Percentiles rank a stretch among this genome's conserved stretches.
These are phyloP conservation scores for Halcyon malimbica DNA, from an alignment of 2,113 vertebrate species.

Conservation along the genomic window DNA sequence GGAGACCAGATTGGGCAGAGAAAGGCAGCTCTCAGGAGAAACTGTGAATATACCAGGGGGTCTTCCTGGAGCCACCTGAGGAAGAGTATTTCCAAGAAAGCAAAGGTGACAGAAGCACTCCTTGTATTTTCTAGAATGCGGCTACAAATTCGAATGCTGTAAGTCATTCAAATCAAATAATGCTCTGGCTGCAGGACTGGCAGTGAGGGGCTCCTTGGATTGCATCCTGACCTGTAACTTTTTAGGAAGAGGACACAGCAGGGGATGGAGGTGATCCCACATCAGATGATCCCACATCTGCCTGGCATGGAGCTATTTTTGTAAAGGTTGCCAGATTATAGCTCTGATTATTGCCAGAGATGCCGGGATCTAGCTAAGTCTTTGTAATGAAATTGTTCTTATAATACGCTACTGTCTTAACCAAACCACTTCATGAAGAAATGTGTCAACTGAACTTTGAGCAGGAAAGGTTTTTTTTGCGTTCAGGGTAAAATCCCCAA, in stretches of 20 bases:
- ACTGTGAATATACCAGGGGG: neutral
- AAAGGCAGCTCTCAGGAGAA: neutral
- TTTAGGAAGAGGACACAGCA: neutral
- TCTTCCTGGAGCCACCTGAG: neutral
- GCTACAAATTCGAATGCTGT: neutral
- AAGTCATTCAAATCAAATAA: neutral
- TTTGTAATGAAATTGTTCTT: constrained; percentile 7
- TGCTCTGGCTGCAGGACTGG: neutral
- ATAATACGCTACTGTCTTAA: neutral
- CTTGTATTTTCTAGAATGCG: neutral
- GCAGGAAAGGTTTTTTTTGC: neutral
- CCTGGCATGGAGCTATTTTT: constrained; percentile 14
- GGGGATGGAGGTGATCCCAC: neutral
- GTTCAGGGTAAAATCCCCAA: neutral
- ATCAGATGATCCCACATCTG: constrained; percentile 47
- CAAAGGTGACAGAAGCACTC: neutral
- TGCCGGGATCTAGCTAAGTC: neutral
- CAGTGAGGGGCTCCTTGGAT: neutral
- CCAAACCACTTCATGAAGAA: neutral
- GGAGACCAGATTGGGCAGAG: neutral
- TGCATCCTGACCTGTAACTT: neutral
- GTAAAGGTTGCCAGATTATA: neutral
- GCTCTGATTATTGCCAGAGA: neutral
- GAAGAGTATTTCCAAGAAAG: neutral
- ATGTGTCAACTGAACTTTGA: neutral